These are phyloP conservation scores for Dendroctonus valens DNA, from an alignment of 1,140 invertebrate genomes.

Conservation along the genomic window DNA sequence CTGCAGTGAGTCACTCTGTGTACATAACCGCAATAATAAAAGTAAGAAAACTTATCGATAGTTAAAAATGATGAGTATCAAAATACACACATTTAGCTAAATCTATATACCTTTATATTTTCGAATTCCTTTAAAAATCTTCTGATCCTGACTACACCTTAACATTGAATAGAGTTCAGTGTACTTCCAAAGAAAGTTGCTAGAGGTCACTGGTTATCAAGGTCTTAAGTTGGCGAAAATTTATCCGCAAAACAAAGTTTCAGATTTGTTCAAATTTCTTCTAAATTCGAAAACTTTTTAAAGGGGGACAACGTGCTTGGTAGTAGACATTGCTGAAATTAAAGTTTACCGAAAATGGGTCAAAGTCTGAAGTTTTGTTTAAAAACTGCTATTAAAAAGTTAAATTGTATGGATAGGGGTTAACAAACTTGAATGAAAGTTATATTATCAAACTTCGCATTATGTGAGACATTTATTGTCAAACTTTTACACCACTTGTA, in stretches of 20 bases:
- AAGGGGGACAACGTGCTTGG: slow-evolving; percentile 24
- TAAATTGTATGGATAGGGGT: slow-evolving; percentile 40
- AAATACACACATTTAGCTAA: too few relatives aligned
- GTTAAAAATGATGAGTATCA: too few relatives aligned
- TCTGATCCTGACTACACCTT: too few relatives aligned
- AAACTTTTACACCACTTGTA: not conserved
- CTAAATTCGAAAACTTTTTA: slow-evolving; percentile 32
- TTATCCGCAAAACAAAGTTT: slow-evolving; percentile 34
- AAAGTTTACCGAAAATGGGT: slow-evolving; percentile 39
- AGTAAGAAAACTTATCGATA: too few relatives aligned
- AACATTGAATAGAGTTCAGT: slow-evolving; percentile 7
- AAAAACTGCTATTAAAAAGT: slow-evolving; percentile 44
- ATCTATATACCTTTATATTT: too few relatives aligned
- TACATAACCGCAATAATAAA: too few relatives aligned
- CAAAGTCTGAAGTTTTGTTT: slow-evolving; percentile 42
- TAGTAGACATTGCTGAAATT: slow-evolving; percentile 35
- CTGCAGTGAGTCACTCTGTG: too few relatives aligned
- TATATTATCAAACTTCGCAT: slow-evolving; percentile 40
- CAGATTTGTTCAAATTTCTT: slow-evolving; percentile 26
- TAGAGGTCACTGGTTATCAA: slow-evolving; percentile 22
- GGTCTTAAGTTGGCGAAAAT: slow-evolving; percentile 20
- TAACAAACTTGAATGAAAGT: slow-evolving; percentile 38
- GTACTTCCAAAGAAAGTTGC: slow-evolving; percentile 14
- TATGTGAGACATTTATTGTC: slow-evolving; percentile 39
- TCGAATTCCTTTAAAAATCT: too few relatives aligned